Evolutionary conservation across 2,797 vertebrate species (phyloP).

Genomic region (Rhincodon typus): DNA sequence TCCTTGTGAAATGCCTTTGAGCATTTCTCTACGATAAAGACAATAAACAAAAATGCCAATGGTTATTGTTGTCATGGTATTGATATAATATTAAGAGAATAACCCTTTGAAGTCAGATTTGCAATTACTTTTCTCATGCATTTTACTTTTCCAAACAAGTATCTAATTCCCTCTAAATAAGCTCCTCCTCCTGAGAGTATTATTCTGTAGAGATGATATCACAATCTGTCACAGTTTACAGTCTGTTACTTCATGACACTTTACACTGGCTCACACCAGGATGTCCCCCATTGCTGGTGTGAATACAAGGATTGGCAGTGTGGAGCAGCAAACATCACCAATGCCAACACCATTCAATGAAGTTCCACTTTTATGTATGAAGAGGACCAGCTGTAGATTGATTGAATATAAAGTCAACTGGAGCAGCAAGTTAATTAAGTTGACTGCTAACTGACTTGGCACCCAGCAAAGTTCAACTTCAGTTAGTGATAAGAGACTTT

Average conservation of each 20-base stretch:
- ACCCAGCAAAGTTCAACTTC: neutral
- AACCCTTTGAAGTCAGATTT: neutral
- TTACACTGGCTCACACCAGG: neutral
- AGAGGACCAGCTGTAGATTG: neutral
- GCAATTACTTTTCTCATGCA: neutral
- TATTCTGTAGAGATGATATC: slow-evolving; percentile 32
- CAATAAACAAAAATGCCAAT: neutral
- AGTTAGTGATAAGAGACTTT: neutral
- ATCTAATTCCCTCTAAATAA: neutral
- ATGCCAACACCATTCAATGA: neutral
- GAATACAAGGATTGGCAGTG: neutral
- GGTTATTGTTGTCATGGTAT: neutral
- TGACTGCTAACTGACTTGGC: neutral
- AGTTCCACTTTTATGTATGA: neutral
- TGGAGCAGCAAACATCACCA: neutral
- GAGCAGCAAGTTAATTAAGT: neutral
- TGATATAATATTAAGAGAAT: neutral
- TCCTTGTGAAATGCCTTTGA: neutral
- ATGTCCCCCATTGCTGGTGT: neutral
- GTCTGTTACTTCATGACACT: neutral
- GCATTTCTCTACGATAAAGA: too few species aligned
- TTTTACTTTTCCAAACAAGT: neutral
- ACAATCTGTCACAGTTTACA: slow-evolving; percentile 24
- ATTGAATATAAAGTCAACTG: neutral
- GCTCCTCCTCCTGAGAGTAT: neutral